Percentiles rank a stretch among this genome's conserved stretches.
Conservation (phyloP, 35 echinoderm and acorn worm species). For the Hemicentrotus pulcherrimus region DNA sequence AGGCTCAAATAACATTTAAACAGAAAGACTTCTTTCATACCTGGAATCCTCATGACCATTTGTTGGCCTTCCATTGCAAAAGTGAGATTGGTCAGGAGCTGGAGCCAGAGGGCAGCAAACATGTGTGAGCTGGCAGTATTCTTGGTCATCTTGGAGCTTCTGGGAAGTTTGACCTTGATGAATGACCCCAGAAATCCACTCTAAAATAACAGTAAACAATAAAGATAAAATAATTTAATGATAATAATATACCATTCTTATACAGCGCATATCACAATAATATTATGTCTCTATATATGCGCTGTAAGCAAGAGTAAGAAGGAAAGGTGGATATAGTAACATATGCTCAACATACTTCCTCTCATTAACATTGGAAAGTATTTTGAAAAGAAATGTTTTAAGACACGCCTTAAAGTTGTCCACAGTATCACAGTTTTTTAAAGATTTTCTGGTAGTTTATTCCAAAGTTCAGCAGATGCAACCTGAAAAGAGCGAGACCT, state of each 20-base stretch:
- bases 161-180: conserved; percentile 60
- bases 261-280: too few species aligned
- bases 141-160: conserved; percentile 48
- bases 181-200: conserved; percentile 87
- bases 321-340: too few species aligned
- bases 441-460: too few species aligned
- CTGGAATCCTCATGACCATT: conserved; percentile 88
- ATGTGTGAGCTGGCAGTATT: neutral
- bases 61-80: conserved; percentile 93
- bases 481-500: too few species aligned
- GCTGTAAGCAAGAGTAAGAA: too few species aligned
- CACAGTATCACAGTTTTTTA: too few species aligned
- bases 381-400: too few species aligned
- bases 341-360: neutral
- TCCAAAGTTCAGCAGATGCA: too few species aligned
- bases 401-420: neutral
- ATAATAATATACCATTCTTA: neutral
- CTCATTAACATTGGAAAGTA: too few species aligned
- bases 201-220: conserved; percentile 50
- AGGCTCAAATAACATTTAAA: too few species aligned
- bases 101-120: conserved; percentile 79
- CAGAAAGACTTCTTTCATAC: conserved; percentile 34
- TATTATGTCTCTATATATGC: too few species aligned
- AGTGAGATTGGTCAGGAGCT: conserved; percentile 81
- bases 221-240: neutral